Percentiles rank a stretch among this genome's conserved stretches.
These are phyloP conservation scores for Psephotus haematonotus DNA, from an alignment of 2,113 vertebrate species.

Conservation along the genomic window DNA sequence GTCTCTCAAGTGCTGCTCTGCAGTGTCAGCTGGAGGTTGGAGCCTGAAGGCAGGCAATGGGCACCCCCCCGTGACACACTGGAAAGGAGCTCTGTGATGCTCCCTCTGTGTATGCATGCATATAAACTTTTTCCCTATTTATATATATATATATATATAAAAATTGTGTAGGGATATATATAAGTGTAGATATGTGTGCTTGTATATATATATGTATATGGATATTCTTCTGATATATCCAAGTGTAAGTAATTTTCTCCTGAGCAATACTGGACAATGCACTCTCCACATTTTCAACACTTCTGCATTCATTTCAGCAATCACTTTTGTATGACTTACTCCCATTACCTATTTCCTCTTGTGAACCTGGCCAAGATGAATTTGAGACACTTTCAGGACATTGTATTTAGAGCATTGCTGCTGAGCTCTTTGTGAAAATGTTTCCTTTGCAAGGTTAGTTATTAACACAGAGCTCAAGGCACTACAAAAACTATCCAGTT, in stretches of 20 bases:
- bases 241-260: not conserved
- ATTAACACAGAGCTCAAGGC: not conserved
- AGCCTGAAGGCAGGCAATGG: not conserved
- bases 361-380: not conserved
- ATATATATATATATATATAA: not conserved
- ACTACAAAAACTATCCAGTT: not conserved
- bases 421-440: not conserved
- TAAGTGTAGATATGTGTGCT: not conserved
- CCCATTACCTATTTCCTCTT: not conserved
- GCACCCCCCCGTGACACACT: fast-evolving
- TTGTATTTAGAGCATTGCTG: not conserved
- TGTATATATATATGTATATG: not conserved
- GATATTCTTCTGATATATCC: not conserved
- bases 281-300: not conserved
- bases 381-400: not conserved
- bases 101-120: not conserved
- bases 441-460: not conserved
- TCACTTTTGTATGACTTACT: not conserved
- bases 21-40: fast-evolving
- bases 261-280: not conserved
- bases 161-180: not conserved
- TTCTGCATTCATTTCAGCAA: not conserved
- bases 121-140: not conserved
- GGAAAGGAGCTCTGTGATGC: not conserved
- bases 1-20: not conserved